These are phyloP conservation scores for Brachystomella parvula DNA, from an alignment of 1,140 invertebrate species.

Conservation along the genomic window DNA sequence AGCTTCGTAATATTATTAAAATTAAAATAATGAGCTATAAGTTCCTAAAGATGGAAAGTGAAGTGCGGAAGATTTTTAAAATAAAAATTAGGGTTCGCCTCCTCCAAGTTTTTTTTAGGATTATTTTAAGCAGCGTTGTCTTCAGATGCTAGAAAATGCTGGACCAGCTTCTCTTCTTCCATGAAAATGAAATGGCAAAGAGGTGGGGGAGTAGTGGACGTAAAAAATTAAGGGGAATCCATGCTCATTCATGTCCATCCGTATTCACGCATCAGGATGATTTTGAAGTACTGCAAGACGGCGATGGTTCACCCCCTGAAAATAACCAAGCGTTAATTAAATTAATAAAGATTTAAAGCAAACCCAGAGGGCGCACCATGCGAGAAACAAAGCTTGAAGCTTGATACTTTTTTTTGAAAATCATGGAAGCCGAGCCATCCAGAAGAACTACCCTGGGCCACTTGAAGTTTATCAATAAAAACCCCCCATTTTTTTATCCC, in stretches of 20 bases:
- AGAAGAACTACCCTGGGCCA: no score
- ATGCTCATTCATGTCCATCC: not conserved
- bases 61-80: no score
- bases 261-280: not conserved
- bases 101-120: not conserved
- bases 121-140: not conserved
- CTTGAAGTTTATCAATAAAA: no score
- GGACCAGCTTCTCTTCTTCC: not conserved
- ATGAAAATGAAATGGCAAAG: not conserved
- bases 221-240: not conserved
- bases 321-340: not conserved
- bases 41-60: no score
- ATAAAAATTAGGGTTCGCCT: not conserved
- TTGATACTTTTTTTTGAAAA: not conserved
- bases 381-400: not conserved
- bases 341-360: not conserved
- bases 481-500: no score
- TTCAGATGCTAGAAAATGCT: not conserved
- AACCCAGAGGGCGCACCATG: not conserved
- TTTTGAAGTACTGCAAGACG: not conserved
- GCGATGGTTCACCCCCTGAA: not conserved
- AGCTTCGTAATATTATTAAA: no score
- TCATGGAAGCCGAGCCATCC: no score
- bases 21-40: no score
- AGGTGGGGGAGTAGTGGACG: not conserved